Percentiles rank a stretch among this genome's conserved stretches.
Conservation (phyloP, 1,140 invertebrate genomes). For the Heliothis subflexa region DNA sequence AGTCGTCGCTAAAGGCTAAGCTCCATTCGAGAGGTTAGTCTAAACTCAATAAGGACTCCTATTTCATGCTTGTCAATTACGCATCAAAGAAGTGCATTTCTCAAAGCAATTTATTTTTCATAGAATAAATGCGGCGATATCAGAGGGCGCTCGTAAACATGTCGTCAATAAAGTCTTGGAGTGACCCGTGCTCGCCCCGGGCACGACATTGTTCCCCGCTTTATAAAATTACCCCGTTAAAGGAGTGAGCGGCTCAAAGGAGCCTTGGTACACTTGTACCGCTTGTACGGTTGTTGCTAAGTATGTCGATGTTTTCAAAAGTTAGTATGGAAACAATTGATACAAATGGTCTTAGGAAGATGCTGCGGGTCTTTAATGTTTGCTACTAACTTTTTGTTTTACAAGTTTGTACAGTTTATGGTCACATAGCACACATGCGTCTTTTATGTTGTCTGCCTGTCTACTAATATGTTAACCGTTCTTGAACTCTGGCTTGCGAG, state of each 20-base stretch:
- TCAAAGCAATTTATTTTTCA: constrained; percentile 52
- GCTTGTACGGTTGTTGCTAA: constrained; percentile 11
- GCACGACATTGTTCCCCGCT: constrained; percentile 61
- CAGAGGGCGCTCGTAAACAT: constrained; percentile 62
- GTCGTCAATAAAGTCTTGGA: constrained; percentile 60
- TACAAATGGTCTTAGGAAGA: background rate
- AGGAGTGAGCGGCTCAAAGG: constrained; percentile 54
- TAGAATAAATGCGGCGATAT: constrained; percentile 56
- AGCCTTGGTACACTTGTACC: background rate
- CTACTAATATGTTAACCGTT: constrained; percentile 62
- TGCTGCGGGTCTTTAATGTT: background rate
- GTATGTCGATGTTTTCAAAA: constrained; percentile 23
- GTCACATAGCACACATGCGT: too few species aligned
- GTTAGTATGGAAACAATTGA: background rate
- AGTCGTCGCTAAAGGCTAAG: background rate
- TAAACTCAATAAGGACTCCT: background rate
- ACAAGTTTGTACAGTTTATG: too few species aligned
- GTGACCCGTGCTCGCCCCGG: constrained; percentile 58
- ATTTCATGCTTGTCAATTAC: background rate
- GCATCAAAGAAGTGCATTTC: constrained; percentile 25
- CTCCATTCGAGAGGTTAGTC: background rate
- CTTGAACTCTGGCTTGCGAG: constrained; percentile 70
- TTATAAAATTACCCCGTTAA: constrained; percentile 68
- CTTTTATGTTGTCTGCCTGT: too few species aligned
- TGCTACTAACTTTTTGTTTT: background rate